Base-by-base conservation (phyloP, 1,140 invertebrate genomes). In the Limonius californicus region DNA sequence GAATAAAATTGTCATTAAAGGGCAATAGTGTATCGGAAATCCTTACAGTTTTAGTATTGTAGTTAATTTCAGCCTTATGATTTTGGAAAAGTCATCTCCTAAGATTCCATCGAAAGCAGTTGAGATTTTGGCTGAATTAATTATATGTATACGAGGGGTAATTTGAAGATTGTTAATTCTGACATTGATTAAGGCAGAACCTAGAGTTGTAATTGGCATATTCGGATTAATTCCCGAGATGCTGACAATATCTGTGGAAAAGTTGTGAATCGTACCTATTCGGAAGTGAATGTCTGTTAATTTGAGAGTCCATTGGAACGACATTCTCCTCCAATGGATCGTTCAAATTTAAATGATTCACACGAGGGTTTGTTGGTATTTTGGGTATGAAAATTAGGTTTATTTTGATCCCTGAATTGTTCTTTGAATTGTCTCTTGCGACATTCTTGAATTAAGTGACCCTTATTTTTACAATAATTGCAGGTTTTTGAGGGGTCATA, bases 381-480 rank as follows among this genome's bases (percentile, higher is more conserved):
- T n/a, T n/a, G n/a, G n/a, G n/a, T n/a, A n/a, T n/a, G n/a, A n/a
- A n/a, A 16, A 9, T 50, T 50, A 19, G 45, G 45, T 1, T 9
- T 19, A 18, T 50, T 14, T 55, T 27, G 4, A 2, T 27, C 2
- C 18, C n/a, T n/a, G n/a, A n/a, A n/a, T n/a, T 6, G 14, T 55
- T 15, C 50, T 4, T n/a, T 4, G 19, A 4, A 55, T 55, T 55
- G 54, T 55, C 54, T 55, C 14, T 55, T 55, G 2, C 35, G 35
- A 14, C 35, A 39, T 39, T 39, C 35, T 7, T n/a, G 7, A 12
- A 39, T 39, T 2, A 2, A 7, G 14, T 55, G 54, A 7, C 20
- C 19, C n/a, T 55, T 55, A 15, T 32, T 55, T 55, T 55, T 55
- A 14, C 54, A 55, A n/a, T 55, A 55, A 15, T 55, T 55, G 54